These are phyloP conservation scores for Cosmia trapezina DNA, from an alignment of 2,888 invertebrate species.

Conservation along the genomic window DNA sequence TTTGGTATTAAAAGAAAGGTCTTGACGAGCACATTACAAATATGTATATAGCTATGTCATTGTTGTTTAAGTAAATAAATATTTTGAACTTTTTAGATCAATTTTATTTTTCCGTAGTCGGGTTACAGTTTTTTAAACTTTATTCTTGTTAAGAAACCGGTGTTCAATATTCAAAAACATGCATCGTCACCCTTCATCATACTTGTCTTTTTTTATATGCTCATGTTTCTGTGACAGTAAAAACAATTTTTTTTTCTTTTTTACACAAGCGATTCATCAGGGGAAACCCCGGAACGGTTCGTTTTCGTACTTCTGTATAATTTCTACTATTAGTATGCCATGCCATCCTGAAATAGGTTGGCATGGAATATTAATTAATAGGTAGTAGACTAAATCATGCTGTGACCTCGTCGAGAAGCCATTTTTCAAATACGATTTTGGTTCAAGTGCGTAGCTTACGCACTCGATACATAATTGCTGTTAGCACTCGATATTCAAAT, in stretches of 20 bases:
- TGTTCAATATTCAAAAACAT: too few species aligned
- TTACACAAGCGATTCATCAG: not conserved
- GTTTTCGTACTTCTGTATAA: constrained; percentile 5
- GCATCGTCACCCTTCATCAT: too few species aligned
- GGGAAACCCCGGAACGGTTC: constrained; percentile 16
- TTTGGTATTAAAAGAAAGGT: too few species aligned
- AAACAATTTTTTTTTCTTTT: not conserved
- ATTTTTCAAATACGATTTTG: constrained; percentile 30
- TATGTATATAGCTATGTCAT: too few species aligned
- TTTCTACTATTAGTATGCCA: constrained; percentile 12
- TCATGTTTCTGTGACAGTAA: not conserved
- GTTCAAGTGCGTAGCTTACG: constrained; percentile 26
- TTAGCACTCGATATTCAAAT: constrained; percentile 52
- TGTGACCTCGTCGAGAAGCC: constrained; percentile 20
- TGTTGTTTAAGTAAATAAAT: too few species aligned
- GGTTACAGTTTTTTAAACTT: too few species aligned
- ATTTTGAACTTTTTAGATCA: too few species aligned
- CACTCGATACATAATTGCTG: constrained; percentile 29
- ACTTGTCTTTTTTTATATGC: not conserved
- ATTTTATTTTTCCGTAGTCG: too few species aligned
- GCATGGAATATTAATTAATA: too few species aligned
- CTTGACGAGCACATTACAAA: too few species aligned
- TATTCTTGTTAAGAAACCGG: too few species aligned
- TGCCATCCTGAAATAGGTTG: not conserved
- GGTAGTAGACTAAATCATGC: too few species aligned